phyloP scores from a whole-genome alignment of 2,113 vertebrate genomes.

The Trachemys scripta region DNA sequence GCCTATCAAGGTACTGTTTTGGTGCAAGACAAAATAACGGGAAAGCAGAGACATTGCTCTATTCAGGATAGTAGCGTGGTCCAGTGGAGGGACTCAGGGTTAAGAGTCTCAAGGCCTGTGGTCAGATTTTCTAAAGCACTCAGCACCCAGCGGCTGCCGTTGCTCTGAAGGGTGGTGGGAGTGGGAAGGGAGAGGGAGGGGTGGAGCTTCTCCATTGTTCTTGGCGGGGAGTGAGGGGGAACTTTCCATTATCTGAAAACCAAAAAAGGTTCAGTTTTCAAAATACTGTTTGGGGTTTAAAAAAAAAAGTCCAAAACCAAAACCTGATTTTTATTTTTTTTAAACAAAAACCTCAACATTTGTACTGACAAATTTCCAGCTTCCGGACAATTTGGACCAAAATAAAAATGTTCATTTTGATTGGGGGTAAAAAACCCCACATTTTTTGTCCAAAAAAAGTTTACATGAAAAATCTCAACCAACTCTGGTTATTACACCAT shows the following conservation, averaged over 20 bases:
- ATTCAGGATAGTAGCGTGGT: background rate
- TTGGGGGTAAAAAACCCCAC: background rate
- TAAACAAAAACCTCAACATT: background rate
- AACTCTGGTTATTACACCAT: background rate
- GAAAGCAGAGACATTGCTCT: background rate
- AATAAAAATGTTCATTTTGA: no score
- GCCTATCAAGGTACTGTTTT: background rate
- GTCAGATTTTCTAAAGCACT: background rate
- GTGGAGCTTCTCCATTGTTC: background rate
- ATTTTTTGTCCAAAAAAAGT: background rate
- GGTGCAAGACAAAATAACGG: background rate
- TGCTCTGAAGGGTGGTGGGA: background rate
- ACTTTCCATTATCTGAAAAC: background rate
- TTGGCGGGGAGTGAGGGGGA: background rate
- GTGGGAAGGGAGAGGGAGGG: background rate
- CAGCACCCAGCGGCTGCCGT: background rate
- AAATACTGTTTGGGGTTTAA: background rate
- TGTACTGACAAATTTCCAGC: background rate
- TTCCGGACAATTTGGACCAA: background rate
- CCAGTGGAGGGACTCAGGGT: background rate
- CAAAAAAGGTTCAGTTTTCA: background rate
- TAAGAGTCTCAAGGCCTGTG: background rate
- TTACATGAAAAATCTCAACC: background rate
- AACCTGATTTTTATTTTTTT: background rate
- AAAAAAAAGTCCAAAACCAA: background rate